Conservation (phyloP, 1,140 invertebrate genomes). For the Temnothorax longispinosus region DNA sequence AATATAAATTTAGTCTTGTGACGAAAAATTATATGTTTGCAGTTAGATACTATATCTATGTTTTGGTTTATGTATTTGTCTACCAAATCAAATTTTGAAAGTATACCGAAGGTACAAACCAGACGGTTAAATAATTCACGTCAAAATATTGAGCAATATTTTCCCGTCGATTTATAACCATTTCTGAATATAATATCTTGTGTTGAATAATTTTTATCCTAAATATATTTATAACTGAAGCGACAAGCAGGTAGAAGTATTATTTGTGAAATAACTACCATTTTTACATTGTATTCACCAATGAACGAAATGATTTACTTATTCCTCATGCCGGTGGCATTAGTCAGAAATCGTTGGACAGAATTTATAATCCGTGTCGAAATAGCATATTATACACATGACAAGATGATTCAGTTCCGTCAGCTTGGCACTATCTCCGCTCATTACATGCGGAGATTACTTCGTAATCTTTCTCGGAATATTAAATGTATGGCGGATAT, state of each 20-base stretch:
- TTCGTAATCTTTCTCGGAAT: neutral
- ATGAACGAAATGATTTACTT: slow-evolving; percentile 36
- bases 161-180: neutral
- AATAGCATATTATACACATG: neutral
- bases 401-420: neutral
- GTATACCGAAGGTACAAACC: neutral
- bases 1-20: neutral
- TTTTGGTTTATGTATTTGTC: neutral
- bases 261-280: slow-evolving; percentile 1
- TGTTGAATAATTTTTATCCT: slow-evolving; percentile 42
- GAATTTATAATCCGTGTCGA: slow-evolving; percentile 4
- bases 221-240: neutral
- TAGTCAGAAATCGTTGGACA: slow-evolving; percentile 18
- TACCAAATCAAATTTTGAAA: neutral
- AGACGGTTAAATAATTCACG: slow-evolving; percentile 28
- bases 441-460: neutral
- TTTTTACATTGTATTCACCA: slow-evolving; percentile 33
- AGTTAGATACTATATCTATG: neutral
- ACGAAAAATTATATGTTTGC: neutral
- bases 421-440: neutral
- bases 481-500: neutral
- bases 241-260: neutral
- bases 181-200: neutral
- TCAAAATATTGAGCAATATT: neutral
- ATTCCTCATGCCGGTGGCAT: neutral